These are phyloP conservation scores for Ptychadena robeensis DNA, from an alignment of 2,797 vertebrate species.

Conservation along the genomic window DNA sequence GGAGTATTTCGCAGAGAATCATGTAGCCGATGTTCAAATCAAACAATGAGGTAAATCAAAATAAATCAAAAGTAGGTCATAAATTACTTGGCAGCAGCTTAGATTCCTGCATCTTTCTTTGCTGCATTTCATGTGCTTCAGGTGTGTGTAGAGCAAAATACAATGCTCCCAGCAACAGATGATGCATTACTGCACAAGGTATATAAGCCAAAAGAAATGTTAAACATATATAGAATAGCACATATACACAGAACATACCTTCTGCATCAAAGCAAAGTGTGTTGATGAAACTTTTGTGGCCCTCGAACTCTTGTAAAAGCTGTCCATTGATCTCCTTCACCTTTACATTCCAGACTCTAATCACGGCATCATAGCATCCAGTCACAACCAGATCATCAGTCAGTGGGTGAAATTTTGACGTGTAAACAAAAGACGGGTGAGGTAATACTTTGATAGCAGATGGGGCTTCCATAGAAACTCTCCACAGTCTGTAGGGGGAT, in stretches of 20 bases:
- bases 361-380: slow-evolving; percentile 87
- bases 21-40: too few relatives aligned
- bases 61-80: too few relatives aligned
- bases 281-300: slow-evolving; percentile 91
- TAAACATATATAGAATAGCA: too few relatives aligned
- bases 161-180: too few relatives aligned
- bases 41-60: too few relatives aligned
- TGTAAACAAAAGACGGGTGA: slow-evolving; percentile 94
- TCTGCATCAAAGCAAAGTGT: slow-evolving; percentile 90
- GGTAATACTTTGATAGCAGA: slow-evolving; percentile 88
- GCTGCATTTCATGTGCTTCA: too few relatives aligned
- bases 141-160: too few relatives aligned
- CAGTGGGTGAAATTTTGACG: slow-evolving; percentile 87
- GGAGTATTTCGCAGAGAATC: too few relatives aligned
- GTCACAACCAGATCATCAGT: slow-evolving; percentile 85
- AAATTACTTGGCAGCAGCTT: too few relatives aligned
- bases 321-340: slow-evolving; percentile 82
- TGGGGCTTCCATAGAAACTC: slow-evolving; percentile 78
- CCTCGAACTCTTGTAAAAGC: slow-evolving; percentile 88
- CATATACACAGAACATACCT: slow-evolving; percentile 75
- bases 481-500: slow-evolving; percentile 84
- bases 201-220: too few relatives aligned
- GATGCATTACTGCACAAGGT: too few relatives aligned
- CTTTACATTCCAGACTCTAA: slow-evolving; percentile 89
- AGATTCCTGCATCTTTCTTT: too few relatives aligned